Percentiles rank a stretch among this genome's conserved stretches.
phyloP scores from a whole-genome alignment of 2,113 vertebrate species.

The Tachysurus vachellii region DNA sequence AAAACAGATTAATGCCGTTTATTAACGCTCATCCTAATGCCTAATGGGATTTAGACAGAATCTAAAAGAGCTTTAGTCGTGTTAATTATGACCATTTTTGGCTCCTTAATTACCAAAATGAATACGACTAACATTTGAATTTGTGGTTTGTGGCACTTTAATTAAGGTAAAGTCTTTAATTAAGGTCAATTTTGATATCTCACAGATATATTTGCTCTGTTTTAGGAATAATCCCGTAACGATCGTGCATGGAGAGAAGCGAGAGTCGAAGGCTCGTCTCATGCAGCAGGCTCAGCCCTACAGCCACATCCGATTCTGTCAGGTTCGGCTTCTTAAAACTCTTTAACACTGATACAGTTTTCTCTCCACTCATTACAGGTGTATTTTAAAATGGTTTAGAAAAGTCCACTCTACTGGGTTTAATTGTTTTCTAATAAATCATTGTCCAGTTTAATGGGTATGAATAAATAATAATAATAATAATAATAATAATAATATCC shows the following conservation, averaged over 20 bases:
- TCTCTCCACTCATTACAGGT: slow-evolving; percentile 36
- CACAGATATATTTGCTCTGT: neutral
- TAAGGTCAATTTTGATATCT: neutral
- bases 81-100: too few relatives aligned
- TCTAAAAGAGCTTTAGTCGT: neutral
- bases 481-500: neutral
- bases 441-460: neutral
- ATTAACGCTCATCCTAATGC: neutral
- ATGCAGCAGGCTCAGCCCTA: slow-evolving; percentile 83
- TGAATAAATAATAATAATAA: neutral
- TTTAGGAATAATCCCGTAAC: slow-evolving; percentile 84
- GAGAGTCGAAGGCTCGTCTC: slow-evolving; percentile 88
- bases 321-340: slow-evolving; percentile 72
- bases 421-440: neutral
- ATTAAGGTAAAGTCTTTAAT: too few relatives aligned
- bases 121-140: neutral
- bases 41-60: neutral
- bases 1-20: neutral
- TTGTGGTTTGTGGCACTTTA: neutral
- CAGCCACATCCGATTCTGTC: slow-evolving; percentile 85
- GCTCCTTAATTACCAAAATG: neutral
- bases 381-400: neutral
- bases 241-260: slow-evolving; percentile 92
- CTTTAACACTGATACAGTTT: neutral
- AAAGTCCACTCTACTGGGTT: neutral